A percentile compares a stretch with the other conserved stretches of the same genome.
Evolutionary conservation across 1,140 invertebrate genomes (phyloP).

Genomic region (Palaemon carinicauda): DNA sequence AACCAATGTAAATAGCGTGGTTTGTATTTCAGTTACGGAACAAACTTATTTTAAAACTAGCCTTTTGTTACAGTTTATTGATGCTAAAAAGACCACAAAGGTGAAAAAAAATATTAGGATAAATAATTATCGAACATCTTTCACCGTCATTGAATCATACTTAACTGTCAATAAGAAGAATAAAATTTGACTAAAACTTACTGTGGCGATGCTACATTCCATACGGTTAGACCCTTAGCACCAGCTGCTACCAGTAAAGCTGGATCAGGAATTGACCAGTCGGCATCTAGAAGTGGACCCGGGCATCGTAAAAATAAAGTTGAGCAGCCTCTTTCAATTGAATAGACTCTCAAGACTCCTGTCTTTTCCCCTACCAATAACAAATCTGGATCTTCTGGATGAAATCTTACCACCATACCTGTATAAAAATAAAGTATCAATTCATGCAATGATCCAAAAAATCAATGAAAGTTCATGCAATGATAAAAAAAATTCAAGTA

Average conservation of each 20-base stretch:
- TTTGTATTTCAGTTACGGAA: no score
- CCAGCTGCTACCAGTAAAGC: conserved; percentile 39
- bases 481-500: no score
- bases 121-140: neutral
- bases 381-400: conserved; percentile 36
- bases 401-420: conserved; percentile 46
- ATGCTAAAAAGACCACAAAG: no score
- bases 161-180: neutral
- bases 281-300: conserved; percentile 33
- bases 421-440: neutral
- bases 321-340: conserved; percentile 23
- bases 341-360: conserved; percentile 39
- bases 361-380: conserved; percentile 39
- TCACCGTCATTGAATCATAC: neutral
- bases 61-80: no score
- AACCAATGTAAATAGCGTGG: no score
- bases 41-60: no score
- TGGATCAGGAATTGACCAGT: conserved; percentile 48
- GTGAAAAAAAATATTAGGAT: no score
- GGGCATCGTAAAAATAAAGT: conserved; percentile 35
- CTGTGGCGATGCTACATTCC: conserved; percentile 49
- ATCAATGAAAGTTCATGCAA: neutral
- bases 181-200: neutral
- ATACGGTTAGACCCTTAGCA: conserved; percentile 43
- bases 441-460: neutral